Evolutionary conservation across 2,113 vertebrate species (phyloP), one percentile per base, ranked within the genome.

Genomic region (Willisornis vidua): DNA sequence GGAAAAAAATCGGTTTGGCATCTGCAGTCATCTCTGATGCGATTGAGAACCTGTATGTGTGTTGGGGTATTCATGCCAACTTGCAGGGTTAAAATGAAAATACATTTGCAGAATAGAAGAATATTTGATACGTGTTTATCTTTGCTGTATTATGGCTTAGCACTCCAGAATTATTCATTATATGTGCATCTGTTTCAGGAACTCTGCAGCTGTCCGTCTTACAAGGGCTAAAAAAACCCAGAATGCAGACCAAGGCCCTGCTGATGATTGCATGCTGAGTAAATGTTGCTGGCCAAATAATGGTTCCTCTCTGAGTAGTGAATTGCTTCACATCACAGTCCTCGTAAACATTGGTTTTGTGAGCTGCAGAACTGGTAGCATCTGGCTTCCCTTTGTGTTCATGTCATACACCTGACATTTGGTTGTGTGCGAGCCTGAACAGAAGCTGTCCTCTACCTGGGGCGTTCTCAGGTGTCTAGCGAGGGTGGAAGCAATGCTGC

Each of bases 291-390:
- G 4, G 26, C 61, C 1, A 0, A 75, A 39, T 65, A 39, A 57
- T 75, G 71, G 52, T 41, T 91, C 66, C 39, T 90, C 51, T 67
- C 83, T 67, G 72, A 67, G 20, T 14, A 52, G 29, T 7, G 29
- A 63, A 57, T 93, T 96, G 73, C 93, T 89, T 92, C 76, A 81
- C 0, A 3, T 52, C 80, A 26, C 7, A 0, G 29, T 74, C 41
- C 80, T 87, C 5, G 9, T 78, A 87, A 90, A 71, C 52, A 19
- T 19, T 14, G 31, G n/a, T 41, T 84, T 68, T 61, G 61, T 52
- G 86, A 94, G 93, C 86, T 87, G 94, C 71, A 89, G 91, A 94
- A 89, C 93, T 87, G 76, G 89, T 92, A 92, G 62, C 68, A 91
- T 72, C 80, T 63, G 89, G 57, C 80, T 92, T 93, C 72, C 33